Evolutionary conservation across 2,113 vertebrate genomes (phyloP).

Genomic region (Paramormyrops kingsleyae): DNA sequence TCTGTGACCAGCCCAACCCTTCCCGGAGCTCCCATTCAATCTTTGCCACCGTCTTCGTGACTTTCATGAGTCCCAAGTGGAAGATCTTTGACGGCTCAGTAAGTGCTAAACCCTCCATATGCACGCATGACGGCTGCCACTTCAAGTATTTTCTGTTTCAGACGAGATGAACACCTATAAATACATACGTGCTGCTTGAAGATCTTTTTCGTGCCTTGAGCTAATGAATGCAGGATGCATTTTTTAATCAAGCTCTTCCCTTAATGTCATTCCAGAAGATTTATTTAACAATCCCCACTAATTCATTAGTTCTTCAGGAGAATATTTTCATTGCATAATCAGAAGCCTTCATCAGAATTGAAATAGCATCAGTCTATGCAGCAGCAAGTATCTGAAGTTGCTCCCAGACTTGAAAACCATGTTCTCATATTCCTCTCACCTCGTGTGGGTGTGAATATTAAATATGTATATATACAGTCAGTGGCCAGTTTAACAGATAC

Average conservation of each 20-base stretch:
- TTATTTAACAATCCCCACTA: background rate
- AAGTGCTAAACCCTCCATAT: background rate
- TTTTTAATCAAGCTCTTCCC: background rate
- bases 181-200: background rate
- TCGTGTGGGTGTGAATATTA: background rate
- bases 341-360: background rate
- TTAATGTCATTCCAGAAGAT: background rate
- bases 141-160: background rate
- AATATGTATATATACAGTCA: background rate
- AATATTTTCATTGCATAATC: background rate
- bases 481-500: background rate
- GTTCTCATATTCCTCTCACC: background rate
- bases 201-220: background rate
- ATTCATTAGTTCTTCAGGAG: conserved; percentile 4
- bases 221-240: background rate
- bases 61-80: background rate
- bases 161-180: background rate
- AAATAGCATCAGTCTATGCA: background rate
- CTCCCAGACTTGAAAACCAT: background rate
- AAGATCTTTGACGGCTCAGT: background rate
- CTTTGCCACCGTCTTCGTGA: background rate
- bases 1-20: background rate
- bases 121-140: background rate
- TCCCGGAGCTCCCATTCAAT: background rate
- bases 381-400: background rate